A percentile compares a stretch with the other conserved stretches of the same genome.
These are phyloP conservation scores for Drosophila lini DNA, from an alignment of 1,140 invertebrate genomes.

Conservation along the genomic window DNA sequence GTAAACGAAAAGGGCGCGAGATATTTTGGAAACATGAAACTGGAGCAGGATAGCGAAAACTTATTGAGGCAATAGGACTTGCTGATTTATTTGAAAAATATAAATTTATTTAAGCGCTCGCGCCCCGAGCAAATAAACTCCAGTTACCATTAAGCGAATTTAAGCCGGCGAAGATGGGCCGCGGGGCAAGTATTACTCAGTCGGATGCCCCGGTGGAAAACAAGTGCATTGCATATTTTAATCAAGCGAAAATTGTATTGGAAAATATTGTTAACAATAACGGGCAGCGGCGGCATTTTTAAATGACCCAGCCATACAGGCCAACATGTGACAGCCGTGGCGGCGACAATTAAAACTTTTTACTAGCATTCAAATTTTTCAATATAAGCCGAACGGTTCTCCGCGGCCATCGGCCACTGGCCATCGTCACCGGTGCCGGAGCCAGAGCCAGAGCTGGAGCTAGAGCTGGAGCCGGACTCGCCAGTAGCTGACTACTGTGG, in stretches of 20 bases:
- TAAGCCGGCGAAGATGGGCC: conserved; percentile 25
- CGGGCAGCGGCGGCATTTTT: conserved; percentile 64
- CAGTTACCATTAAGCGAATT: conserved; percentile 29
- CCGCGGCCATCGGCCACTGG: conserved; percentile 34
- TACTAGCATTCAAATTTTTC: conserved; percentile 82
- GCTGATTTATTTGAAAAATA: conserved; percentile 23
- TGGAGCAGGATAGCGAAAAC: conserved; percentile 23
- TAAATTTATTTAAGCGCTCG: conserved; percentile 12
- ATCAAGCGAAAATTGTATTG: conserved; percentile 81
- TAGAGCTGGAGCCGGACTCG: not conserved
- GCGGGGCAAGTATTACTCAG: conserved; percentile 7
- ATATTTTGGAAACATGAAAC: conserved; percentile 54
- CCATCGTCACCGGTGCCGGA: conserved; percentile 1
- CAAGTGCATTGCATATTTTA: conserved; percentile 80
- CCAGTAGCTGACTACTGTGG: conserved; percentile 52
- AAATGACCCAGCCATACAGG: conserved; percentile 59
- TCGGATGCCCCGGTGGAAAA: conserved; percentile 53
- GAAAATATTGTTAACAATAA: conserved; percentile 82
- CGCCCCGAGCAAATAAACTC: conserved; percentile 15
- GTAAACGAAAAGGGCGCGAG: conserved; percentile 44
- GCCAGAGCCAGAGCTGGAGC: conserved; percentile 4
- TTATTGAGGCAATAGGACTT: conserved; percentile 10
- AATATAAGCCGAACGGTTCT: conserved; percentile 71
- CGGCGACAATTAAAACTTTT: conserved; percentile 81
- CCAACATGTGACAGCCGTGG: conserved; percentile 51